Evolutionary conservation across 2,888 invertebrate genomes (phyloP).

Genomic region (Pseudococcus viburni): DNA sequence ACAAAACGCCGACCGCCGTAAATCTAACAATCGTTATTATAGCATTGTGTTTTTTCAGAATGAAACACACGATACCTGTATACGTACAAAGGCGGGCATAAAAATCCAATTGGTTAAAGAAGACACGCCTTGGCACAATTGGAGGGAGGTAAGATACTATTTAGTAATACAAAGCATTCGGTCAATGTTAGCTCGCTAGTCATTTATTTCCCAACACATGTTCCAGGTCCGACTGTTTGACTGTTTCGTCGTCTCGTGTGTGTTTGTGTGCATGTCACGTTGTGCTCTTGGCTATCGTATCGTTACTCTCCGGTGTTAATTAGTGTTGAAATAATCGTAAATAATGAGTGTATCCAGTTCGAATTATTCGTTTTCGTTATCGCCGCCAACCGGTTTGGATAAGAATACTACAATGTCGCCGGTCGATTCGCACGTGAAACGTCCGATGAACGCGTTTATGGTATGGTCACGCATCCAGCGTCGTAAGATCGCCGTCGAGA

Average conservation of each 20-base stretch:
- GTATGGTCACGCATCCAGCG: slow-evolving; percentile 95
- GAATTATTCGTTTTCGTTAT: slow-evolving; percentile 59
- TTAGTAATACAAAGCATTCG: slow-evolving; percentile 44
- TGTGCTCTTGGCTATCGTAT: not conserved
- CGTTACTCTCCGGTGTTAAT: not conserved
- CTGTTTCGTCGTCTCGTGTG: not conserved
- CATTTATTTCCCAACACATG: slow-evolving; percentile 11
- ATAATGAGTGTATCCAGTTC: slow-evolving; percentile 59
- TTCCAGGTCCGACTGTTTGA: not conserved
- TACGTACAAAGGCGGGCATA: slow-evolving; percentile 58
- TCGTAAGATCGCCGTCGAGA: slow-evolving; percentile 92
- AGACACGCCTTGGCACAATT: slow-evolving; percentile 51
- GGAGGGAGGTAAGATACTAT: slow-evolving; percentile 50
- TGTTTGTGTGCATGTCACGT: not conserved
- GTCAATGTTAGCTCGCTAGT: slow-evolving; percentile 27
- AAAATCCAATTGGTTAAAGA: slow-evolving; percentile 56
- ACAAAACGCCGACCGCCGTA: not conserved
- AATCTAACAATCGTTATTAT: slow-evolving; percentile 39
- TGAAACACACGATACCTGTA: slow-evolving; percentile 58
- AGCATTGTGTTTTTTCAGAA: not conserved
- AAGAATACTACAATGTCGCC: slow-evolving; percentile 34
- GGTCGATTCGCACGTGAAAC: slow-evolving; percentile 81
- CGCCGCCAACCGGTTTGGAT: slow-evolving; percentile 49
- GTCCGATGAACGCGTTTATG: slow-evolving; percentile 99
- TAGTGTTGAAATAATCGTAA: not conserved